These are phyloP conservation scores for Caracal caracal DNA, from an alignment of 2,113 vertebrate species.

Conservation along the genomic window DNA sequence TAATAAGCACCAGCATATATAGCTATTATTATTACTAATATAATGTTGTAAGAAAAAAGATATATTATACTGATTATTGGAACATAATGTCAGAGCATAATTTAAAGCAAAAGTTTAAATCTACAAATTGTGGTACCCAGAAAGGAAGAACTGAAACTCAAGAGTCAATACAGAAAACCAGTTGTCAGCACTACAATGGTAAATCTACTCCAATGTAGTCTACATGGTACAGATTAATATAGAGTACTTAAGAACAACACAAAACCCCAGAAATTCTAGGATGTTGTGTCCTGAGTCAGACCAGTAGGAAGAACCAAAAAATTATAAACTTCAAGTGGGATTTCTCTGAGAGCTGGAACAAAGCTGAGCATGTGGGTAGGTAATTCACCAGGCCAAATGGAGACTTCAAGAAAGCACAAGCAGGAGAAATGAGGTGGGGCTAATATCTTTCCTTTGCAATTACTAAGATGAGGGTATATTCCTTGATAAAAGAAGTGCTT, in stretches of 20 bases:
- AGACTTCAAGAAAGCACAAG: constrained; percentile 13
- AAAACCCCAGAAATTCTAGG: neutral
- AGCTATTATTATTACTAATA: neutral
- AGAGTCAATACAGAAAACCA: neutral
- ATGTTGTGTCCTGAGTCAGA: neutral
- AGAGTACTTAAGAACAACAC: neutral
- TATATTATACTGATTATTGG: neutral
- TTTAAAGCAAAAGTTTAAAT: neutral
- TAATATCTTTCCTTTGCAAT: neutral
- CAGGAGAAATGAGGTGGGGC: neutral
- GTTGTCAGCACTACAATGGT: neutral
- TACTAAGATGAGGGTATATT: neutral
- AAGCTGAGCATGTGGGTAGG: neutral
- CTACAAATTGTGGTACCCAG: neutral
- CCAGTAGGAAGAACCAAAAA: neutral
- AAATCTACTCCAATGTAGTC: neutral
- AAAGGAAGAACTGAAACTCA: neutral
- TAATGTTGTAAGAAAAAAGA: neutral
- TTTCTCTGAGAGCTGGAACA: neutral
- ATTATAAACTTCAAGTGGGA: neutral
- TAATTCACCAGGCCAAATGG: neutral
- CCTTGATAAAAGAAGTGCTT: neutral
- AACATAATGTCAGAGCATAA: neutral
- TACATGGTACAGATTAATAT: neutral
- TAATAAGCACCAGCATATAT: neutral